Conservation (phyloP, 1,140 invertebrate species). For the Heliconius eleuchia region DNA sequence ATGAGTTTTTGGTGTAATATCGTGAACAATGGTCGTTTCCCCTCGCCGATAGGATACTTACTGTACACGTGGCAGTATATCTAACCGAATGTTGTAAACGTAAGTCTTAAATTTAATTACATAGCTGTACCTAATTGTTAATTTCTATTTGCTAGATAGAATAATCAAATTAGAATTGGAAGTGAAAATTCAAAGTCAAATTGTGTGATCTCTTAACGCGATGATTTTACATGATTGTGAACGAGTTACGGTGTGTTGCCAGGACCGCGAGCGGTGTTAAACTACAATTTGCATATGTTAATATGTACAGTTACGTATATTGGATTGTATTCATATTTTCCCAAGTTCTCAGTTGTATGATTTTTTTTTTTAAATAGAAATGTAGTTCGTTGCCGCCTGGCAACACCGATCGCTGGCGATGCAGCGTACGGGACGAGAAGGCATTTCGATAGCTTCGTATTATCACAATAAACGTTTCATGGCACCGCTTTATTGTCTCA, state of each 20-base stretch:
- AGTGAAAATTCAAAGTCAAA: slow-evolving; percentile 66
- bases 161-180: slow-evolving; percentile 79
- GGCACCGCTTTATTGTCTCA: slow-evolving; percentile 53
- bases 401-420: neutral
- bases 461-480: slow-evolving; percentile 44
- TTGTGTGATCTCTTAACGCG: slow-evolving; percentile 64
- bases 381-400: neutral
- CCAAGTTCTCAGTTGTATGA: neutral
- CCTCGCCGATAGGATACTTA: slow-evolving; percentile 70
- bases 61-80: slow-evolving; percentile 68
- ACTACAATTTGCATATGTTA: neutral
- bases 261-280: neutral
- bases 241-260: neutral
- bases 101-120: slow-evolving; percentile 67
- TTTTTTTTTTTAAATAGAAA: neutral
- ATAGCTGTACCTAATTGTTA: slow-evolving; percentile 80
- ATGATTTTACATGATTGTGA: slow-evolving; percentile 14
- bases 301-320: slow-evolving; percentile 7
- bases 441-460: slow-evolving; percentile 38
- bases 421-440: neutral
- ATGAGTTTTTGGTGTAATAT: slow-evolving; percentile 67
- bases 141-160: slow-evolving; percentile 81
- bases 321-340: neutral
- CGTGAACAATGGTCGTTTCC: slow-evolving; percentile 70
- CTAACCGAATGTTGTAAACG: slow-evolving; percentile 66